Conservation (phyloP, 2,113 vertebrate genomes). For the Neogobius melanostomus region DNA sequence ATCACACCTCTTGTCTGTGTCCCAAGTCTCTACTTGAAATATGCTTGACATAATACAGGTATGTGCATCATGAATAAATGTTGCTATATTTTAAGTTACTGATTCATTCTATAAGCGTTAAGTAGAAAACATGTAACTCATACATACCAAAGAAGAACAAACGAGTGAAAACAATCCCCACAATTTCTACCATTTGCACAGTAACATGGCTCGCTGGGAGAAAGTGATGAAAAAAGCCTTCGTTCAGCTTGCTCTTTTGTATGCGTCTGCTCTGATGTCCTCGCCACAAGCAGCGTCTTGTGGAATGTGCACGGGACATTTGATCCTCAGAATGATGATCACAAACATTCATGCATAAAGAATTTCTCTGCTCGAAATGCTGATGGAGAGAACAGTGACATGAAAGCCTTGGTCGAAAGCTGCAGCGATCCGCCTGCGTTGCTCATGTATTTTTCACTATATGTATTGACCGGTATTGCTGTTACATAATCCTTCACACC, state of each 20-base stretch:
- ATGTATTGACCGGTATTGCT: conserved; percentile 7
- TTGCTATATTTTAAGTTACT: too few species aligned
- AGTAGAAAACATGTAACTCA: not conserved
- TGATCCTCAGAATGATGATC: conserved; percentile 4
- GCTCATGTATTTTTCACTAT: conserved; percentile 6
- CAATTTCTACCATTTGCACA: not conserved
- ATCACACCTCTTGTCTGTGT: too few species aligned
- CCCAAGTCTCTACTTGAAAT: too few species aligned
- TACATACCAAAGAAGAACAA: not conserved
- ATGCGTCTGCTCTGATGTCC: not conserved
- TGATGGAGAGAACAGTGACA: conserved; percentile 5
- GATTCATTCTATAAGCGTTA: too few species aligned
- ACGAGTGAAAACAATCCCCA: not conserved
- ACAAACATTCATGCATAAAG: conserved; percentile 10
- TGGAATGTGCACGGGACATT: not conserved
- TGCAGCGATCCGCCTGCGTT: not conserved
- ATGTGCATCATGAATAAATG: too few species aligned
- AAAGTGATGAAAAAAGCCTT: not conserved
- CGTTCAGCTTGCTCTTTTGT: not conserved
- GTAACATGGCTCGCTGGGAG: not conserved
- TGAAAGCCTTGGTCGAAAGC: conserved; percentile 3
- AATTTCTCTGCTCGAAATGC: not conserved
- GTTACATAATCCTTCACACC: conserved; percentile 6
- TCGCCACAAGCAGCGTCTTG: not conserved
- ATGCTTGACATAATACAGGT: too few species aligned